Base-by-base conservation (phyloP, 2,797 vertebrate species). In the Acanthurus lineatus region DNA sequence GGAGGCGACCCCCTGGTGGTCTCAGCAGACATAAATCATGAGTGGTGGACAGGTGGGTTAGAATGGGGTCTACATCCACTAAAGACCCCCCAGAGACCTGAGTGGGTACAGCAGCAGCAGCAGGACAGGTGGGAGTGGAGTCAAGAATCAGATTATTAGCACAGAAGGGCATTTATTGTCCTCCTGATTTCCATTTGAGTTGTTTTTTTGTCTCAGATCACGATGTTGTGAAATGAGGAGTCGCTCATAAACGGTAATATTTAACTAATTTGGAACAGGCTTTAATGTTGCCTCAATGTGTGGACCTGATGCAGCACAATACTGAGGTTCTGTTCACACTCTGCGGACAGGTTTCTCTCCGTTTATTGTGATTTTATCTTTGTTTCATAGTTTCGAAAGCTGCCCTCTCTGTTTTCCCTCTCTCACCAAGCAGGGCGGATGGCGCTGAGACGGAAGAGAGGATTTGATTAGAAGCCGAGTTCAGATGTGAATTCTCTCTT, bases 41-140 rank as follows among this genome's bases (percentile, higher is more conserved):
- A 75, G 82, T 47, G 57, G 75, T 88, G 87, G 89, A 92, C 91
- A 92, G 90, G 92, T 91, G 88, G 83, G 80, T 83, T 81, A 86
- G 85, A 85, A 86, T 85, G 84, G 84, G 84, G 73, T 73, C 75
- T 54, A 82, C 73, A 73, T 81, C 85, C 71, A 17, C 82, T 92
- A 86, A 93, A 89, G 86, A 91, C 83, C 44, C 91, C 85, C 88
- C 65, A 51, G 90, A 84, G 91, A 87, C 86, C 62, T 67, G 19
- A 47, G 73, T 63, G 58, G 71, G 71, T n/a, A 11, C 20, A 17
- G 62, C 45, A 49, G 78, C 76, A 68, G 84, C 71, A 82, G 86
- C 79, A 78, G 88, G 88, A 81, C 83, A 90, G 88, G 86, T 91
- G 84, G 88, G 86, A 84, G 84, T 69, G 75, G 72, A 82, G 68